Base-by-base conservation (phyloP, 2,113 vertebrate species). In the Percopsis transmontana region DNA sequence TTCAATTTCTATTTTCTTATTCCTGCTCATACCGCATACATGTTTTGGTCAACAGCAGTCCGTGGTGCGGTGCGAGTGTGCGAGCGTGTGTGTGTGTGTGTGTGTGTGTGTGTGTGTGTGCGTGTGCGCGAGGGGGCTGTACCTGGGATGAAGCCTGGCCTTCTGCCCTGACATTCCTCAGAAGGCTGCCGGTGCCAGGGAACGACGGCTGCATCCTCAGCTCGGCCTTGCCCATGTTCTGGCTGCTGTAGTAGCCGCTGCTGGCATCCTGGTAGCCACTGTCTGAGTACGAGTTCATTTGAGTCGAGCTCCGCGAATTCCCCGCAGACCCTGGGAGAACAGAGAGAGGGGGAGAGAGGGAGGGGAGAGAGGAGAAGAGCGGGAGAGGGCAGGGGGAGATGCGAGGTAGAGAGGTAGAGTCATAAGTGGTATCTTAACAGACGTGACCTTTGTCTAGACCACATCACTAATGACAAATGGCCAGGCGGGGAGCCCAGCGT, bases 201-300 rank as follows among this genome's bases (percentile, higher is more conserved):
- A 89, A 93, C 42, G 95, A 93, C 76, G 95, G 95, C 78, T 95
- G 96, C 58, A 92, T 91, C 80, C 94, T 94, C 66, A 87, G 88
- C 79, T 98, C 96, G 15, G 91, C 62, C 85, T 97, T 98, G 82
- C 77, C 93, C 87, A 91, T 48, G 66, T 89, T 94, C 71, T 97
- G 96, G 90, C 90, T 93, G 85, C 93, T 92, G 90, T 94, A 93
- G 87, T 96, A 98, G 90, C 93, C 95, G 70, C 93, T 95, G 83
- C 92, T 91, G 68, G 95, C 93, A 92, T 99, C 97, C 84, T 98
- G 97, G 90, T 98, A 98, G 78, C 97, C 97, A 42, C 97, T 99
- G 89, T 99, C 97, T 10, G 97, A 96, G 63, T 98, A 98, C 4
- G 97, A 99, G 92, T 99, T 99, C 95, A 99, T 99, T 84, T 97